Base-by-base conservation (phyloP, 2,113 vertebrate genomes). In the Glaucomys volans region DNA sequence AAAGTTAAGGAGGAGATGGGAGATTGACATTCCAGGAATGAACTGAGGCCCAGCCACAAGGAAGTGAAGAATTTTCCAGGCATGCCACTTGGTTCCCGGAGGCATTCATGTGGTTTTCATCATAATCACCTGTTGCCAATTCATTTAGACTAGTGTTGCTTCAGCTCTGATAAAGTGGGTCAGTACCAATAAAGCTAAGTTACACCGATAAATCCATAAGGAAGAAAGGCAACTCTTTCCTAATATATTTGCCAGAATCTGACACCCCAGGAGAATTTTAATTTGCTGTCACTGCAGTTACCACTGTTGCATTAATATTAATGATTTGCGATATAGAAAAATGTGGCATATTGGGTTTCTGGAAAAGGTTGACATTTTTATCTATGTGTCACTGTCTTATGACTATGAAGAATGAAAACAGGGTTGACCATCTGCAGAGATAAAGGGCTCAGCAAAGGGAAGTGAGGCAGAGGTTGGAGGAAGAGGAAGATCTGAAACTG, bases 311-410 rank as follows among this genome's bases (percentile, higher is more conserved):
- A 37, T 89, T 87, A 94, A 97, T 96, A 91, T 87, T 93, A 91
- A 97, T 91, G 50, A 75, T 40, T 30, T 47, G 5, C 2, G 26
- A 71, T 84, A 35, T 87, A 50, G 90, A 52, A 77, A 84, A 95
- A 52, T n/a, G 40, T 42, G 69, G 89, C 8, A 0, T 66, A 8
- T n/a, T 28, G 22, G 17, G 57, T 82, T 96, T 96, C 87, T 84
- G 69, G 90, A 62, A 93, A 95, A 91, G 94, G 75, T 76, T 94
- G 90, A 54, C 90, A 95, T 95, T 66, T 93, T 93, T 72, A 50
- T 67, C 87, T 75, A 12, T 59, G 18, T 85, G 86, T 74, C 91
- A 88, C 37, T 67, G 1, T 22, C 59, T 42, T 76, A 3, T 37
- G 71, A 66, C 79, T 52, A 52, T 54, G 47, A 37, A 80, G 81